These are phyloP conservation scores for Halichoerus grypus DNA, from an alignment of 2,113 vertebrate genomes.

Conservation along the genomic window DNA sequence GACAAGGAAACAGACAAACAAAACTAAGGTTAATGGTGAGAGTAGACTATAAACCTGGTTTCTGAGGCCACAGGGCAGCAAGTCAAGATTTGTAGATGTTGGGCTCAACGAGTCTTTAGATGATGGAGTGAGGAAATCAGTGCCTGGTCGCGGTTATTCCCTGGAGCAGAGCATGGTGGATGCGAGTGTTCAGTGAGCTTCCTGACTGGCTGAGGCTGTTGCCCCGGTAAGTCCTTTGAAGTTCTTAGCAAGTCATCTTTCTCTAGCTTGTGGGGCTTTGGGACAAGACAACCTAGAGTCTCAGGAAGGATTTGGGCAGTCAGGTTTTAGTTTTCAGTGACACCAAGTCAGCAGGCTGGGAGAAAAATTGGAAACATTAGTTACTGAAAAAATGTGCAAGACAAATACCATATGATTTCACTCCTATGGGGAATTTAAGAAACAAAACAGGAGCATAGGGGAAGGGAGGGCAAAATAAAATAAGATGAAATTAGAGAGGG, in stretches of 20 bases:
- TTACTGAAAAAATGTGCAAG: background rate
- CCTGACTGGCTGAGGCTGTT: background rate
- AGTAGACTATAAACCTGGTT: background rate
- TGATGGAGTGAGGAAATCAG: background rate
- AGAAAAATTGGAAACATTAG: background rate
- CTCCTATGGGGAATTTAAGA: background rate
- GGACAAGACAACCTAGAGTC: background rate
- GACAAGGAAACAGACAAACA: background rate
- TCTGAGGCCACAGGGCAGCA: background rate
- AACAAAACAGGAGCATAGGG: background rate
- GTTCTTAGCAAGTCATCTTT: background rate
- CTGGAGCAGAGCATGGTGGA: background rate
- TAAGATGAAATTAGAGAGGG: background rate
- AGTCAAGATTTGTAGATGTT: background rate
- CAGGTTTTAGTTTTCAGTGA: constrained; percentile 15
- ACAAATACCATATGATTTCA: background rate
- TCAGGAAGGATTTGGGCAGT: background rate
- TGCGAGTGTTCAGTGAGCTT: background rate
- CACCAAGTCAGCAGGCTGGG: background rate
- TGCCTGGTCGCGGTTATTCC: background rate
- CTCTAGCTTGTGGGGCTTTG: background rate
- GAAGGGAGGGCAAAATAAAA: background rate
- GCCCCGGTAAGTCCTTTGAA: background rate
- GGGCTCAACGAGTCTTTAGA: background rate
- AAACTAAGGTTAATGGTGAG: background rate